Conservation (phyloP, 2,113 vertebrate genomes). For the Cervus canadensis region DNA sequence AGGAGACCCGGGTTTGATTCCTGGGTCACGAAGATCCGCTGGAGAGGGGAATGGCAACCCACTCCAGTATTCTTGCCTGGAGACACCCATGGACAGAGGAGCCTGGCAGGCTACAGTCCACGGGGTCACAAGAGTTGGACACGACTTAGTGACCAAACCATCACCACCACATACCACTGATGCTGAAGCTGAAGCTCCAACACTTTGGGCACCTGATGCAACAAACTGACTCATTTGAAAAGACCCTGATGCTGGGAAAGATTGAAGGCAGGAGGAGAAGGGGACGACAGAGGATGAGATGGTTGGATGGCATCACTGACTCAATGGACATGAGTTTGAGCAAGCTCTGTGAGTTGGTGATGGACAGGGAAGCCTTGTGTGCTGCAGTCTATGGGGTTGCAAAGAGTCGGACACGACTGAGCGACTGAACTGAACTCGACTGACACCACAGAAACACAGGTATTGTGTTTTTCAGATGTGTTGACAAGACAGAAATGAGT, state of each 20-base stretch:
- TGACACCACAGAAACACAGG: background rate
- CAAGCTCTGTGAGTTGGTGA: background rate
- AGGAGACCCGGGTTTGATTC: background rate
- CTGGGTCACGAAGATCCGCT: background rate
- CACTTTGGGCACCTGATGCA: fast-evolving
- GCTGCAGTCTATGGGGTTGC: background rate
- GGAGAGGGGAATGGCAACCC: background rate
- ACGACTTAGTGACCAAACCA: fast-evolving
- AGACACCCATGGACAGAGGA: background rate
- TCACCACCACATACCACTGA: background rate
- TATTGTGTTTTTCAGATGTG: background rate
- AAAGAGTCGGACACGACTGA: background rate
- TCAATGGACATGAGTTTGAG: background rate
- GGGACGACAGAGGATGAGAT: background rate
- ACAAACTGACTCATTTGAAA: background rate
- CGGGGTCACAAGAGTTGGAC: fast-evolving
- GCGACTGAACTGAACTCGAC: background rate
- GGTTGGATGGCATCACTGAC: background rate
- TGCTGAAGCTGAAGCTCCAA: background rate
- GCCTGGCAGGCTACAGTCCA: background rate
- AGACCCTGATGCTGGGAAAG: background rate
- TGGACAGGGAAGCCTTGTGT: background rate
- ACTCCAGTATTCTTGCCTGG: background rate
- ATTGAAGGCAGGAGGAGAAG: background rate
- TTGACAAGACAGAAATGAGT: background rate